These are phyloP conservation scores for rabbit (Oryctolagus cuniculus) DNA, from an alignment of 2,113 vertebrate species.

Conservation along the genomic window DNA sequence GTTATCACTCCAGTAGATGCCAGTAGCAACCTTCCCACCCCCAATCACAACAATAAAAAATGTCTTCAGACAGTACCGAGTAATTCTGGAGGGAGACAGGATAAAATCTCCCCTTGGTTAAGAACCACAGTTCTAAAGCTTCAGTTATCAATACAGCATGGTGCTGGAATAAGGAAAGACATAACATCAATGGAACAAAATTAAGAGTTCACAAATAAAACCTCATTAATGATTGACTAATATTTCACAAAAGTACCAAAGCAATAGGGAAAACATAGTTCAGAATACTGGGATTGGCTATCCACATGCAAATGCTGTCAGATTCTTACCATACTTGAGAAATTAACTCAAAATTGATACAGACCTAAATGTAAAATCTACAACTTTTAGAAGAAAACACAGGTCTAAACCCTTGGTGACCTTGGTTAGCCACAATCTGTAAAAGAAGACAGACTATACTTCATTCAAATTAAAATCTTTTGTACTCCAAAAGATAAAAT, in stretches of 20 bases:
- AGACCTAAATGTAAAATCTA: background rate
- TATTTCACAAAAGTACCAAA: slow-evolving; percentile 8
- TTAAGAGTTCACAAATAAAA: background rate
- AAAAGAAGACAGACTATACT: background rate
- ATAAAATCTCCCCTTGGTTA: background rate
- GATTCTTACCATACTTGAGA: background rate
- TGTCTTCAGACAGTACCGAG: background rate
- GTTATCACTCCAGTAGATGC: background rate
- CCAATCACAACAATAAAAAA: background rate
- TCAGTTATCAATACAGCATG: background rate
- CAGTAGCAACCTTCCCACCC: background rate
- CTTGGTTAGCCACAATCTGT: background rate
- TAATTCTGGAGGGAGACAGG: background rate
- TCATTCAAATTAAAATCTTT: background rate
- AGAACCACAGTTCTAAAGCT: background rate
- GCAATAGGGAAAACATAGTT: background rate
- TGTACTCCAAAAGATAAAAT: background rate
- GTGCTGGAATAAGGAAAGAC: background rate
- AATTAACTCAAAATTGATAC: background rate
- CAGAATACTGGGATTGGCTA: background rate
- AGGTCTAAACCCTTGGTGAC: slow-evolving; percentile 16
- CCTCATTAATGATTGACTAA: background rate
- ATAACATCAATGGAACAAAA: background rate
- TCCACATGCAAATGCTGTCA: background rate
- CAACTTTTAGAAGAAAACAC: slow-evolving; percentile 12